Evolutionary conservation across 2,113 vertebrate genomes (phyloP).

Genomic region (mouse (Mus musculus)): GRCm39 chr1:136728501-136729000

Average conservation of each 20-base stretch:
- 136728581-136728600: conserved; percentile 41
- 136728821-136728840: fast-evolving
- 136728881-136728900: neutral
- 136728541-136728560: conserved; percentile 56
- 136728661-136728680: neutral
- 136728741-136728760: conserved; percentile 19
- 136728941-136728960: neutral
- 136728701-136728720: neutral
- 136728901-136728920: neutral
- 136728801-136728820: neutral
- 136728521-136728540: neutral
- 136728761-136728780: neutral
- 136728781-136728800: neutral
- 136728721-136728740: neutral
- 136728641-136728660: conserved; percentile 38
- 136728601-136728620: neutral
- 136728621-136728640: neutral
- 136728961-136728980: fast-evolving
- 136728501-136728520: neutral
- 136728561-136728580: neutral
- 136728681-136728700: too few species aligned
- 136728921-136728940: neutral
- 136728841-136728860: fast-evolving
- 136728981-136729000: neutral
- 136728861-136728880: fast-evolving